phyloP scores from a whole-genome alignment of 2,113 vertebrate genomes.

The Psittacus erithacus region DNA sequence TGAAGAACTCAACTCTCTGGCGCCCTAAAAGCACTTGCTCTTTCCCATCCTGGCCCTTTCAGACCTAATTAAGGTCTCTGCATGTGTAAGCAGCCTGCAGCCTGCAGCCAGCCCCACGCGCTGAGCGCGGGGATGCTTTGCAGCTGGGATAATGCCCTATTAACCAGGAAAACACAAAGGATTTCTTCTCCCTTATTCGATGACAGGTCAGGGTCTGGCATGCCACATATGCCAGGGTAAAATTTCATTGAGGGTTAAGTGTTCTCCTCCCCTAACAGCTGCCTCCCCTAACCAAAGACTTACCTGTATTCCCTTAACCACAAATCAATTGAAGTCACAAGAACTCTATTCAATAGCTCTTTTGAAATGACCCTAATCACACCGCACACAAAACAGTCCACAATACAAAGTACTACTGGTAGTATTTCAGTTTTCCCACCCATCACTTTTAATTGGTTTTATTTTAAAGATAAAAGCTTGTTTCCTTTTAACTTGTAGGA shows the following conservation, averaged over 20 bases:
- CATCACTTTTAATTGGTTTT: not conserved
- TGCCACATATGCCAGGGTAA: not conserved
- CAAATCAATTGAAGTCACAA: not conserved
- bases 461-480: not conserved
- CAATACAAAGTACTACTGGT: not conserved
- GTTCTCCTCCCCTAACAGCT: not conserved
- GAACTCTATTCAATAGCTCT: not conserved
- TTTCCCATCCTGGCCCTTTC: not conserved
- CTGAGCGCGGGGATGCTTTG: not conserved
- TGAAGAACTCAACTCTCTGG: not conserved
- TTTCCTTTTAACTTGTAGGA: not conserved
- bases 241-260: not conserved
- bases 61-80: not conserved
- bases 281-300: not conserved
- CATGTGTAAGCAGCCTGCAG: not conserved
- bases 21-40: rapidly evolving
- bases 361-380: not conserved
- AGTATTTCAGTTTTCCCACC: not conserved
- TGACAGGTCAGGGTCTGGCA: not conserved
- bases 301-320: not conserved
- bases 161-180: not conserved
- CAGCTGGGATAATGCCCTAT: not conserved
- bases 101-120: not conserved
- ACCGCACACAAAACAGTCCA: not conserved
- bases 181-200: not conserved